Base-by-base conservation (phyloP, 2,113 vertebrate species). In the Cryptotis parvus region DNA sequence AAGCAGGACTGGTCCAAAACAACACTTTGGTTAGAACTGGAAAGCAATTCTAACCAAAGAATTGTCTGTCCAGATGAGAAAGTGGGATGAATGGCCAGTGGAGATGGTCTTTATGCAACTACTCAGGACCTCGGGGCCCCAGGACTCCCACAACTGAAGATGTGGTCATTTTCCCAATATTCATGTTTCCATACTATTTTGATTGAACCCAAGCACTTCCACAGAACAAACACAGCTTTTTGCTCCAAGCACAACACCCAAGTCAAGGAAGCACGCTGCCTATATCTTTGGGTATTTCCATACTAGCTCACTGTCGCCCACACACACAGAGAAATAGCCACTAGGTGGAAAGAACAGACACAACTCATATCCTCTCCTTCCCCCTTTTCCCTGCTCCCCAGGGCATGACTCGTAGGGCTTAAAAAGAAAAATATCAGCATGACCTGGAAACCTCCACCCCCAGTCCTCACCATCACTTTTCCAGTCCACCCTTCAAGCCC, bases 1-100 rank as follows among this genome's bases (percentile, higher is more conserved):
- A 81, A 95, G 69, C 86, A 88, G 39, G 3, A 1, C 4, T 8
- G 94, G n/a, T 75, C 84, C 95, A 94, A 97, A 96, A 94, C 94
- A 96, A 92, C 83, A 45, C n/a, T 91, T 93, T 90, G 92, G 91
- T 85, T 96, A 91, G 79, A 93, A 94, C 2, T 90, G 89, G 86
- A 96, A 74, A 70, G 84, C 43, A 94, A 49, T 37, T n/a, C 94
- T 80, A 33, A 69, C 76, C 92, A 80, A 95, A 95, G 94, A n/a
- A n/a, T 94, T 15, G 16, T 58, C 68, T 63, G 29, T 35, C 90
- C 91, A 82, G 33, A 95, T 96, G 95, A 96, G 95, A 94, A 95
- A 96, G 97, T 92, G 95, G 96, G 91, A 95, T 97, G 97, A 95
- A 84, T 78, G 91, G 94, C 70, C 94, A 97, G 93, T 96, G 96